Conservation (phyloP, 2,797 vertebrate genomes). For the Erithacus rubecula region DNA sequence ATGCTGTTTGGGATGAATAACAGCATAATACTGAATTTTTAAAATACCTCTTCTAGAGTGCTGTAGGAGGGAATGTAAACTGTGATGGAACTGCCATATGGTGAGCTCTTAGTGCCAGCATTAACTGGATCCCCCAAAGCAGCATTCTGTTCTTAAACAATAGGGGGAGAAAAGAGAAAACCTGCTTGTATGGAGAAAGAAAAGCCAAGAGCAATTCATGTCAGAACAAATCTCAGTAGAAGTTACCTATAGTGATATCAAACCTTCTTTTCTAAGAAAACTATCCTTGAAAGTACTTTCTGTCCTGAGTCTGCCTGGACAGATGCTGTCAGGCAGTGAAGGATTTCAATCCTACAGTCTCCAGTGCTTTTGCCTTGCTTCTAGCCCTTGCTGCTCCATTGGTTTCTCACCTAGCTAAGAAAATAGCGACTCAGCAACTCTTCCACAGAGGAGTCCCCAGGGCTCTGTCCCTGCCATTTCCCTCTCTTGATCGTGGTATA, state of each 20-base stretch:
- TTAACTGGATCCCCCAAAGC: not conserved
- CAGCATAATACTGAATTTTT: not conserved
- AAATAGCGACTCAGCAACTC: not conserved
- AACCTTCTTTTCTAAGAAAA: not conserved
- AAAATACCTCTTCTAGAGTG: not conserved
- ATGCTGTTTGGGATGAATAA: not conserved
- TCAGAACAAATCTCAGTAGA: not conserved
- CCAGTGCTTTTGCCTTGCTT: not conserved
- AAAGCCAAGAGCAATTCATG: not conserved
- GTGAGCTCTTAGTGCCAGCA: not conserved
- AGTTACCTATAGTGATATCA: not conserved
- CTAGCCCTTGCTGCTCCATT: not conserved
- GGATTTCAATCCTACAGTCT: not conserved
- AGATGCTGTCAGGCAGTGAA: not conserved
- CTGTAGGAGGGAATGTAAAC: not conserved
- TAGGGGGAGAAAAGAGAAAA: not conserved
- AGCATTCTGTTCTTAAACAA: not conserved
- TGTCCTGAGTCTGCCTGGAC: not conserved
- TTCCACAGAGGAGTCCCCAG: not conserved
- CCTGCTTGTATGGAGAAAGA: not conserved
- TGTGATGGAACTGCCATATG: not conserved
- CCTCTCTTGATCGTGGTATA: rapidly evolving
- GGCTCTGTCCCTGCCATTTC: not conserved
- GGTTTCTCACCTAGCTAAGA: not conserved
- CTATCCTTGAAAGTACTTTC: not conserved